Evolutionary conservation across 2,113 vertebrate genomes (phyloP).

Genomic region (Rhipidura dahli): DNA sequence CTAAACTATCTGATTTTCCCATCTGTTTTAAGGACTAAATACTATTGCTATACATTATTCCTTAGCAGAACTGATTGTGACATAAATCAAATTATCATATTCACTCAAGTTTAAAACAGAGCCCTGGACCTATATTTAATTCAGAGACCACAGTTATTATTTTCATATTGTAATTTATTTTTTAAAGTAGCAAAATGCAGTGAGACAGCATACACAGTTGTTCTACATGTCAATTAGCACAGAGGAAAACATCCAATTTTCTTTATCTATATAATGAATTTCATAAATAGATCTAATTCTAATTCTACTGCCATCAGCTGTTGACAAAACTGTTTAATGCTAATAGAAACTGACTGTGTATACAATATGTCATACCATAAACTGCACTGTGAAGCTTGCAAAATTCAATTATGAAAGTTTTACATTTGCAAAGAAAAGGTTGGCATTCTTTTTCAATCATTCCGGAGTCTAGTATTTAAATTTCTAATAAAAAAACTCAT

Average conservation of each 20-base stretch:
- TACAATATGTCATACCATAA: slow-evolving; percentile 10
- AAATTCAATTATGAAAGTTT: slow-evolving; percentile 32
- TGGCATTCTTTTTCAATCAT: neutral
- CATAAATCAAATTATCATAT: slow-evolving; percentile 5
- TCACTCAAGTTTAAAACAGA: neutral
- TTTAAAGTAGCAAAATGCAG: neutral
- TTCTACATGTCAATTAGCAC: slow-evolving; percentile 32
- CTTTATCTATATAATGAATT: slow-evolving; percentile 28
- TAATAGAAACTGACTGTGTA: slow-evolving; percentile 30
- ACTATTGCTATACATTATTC: neutral
- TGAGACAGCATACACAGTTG: neutral
- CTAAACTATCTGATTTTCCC: neutral
- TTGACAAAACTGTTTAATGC: slow-evolving; percentile 48
- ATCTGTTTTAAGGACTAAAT: neutral
- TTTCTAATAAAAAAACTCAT: neutral
- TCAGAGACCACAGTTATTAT: neutral
- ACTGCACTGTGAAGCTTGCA: slow-evolving; percentile 6
- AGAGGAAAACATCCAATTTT: slow-evolving; percentile 44
- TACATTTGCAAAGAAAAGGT: slow-evolving; percentile 16
- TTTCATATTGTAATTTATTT: neutral
- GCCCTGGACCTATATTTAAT: neutral
- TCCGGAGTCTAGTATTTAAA: neutral
- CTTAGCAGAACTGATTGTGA: neutral
- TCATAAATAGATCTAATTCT: slow-evolving; percentile 54
- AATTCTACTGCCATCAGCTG: slow-evolving; percentile 48